These are phyloP conservation scores for Rutilus rutilus DNA, from an alignment of 2,113 vertebrate species.

Conservation along the genomic window DNA sequence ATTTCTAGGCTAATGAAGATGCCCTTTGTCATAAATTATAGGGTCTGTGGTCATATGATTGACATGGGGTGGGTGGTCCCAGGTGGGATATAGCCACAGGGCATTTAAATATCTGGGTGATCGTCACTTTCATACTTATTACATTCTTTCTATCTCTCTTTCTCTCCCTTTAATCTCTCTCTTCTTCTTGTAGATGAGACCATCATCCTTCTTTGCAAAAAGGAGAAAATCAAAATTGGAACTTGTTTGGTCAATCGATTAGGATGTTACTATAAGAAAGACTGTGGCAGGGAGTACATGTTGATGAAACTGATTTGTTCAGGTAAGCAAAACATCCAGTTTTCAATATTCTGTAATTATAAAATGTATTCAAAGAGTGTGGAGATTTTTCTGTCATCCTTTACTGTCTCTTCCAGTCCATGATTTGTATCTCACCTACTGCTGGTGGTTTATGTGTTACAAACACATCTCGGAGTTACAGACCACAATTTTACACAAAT, in stretches of 20 bases:
- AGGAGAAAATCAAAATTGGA: slow-evolving; percentile 73
- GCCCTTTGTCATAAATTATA: neutral
- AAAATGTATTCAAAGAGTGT: neutral
- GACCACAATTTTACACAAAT: neutral
- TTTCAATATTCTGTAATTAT: neutral
- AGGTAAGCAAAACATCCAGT: slow-evolving; percentile 73
- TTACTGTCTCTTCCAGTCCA: neutral
- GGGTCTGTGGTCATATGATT: neutral
- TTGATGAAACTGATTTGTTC: slow-evolving; percentile 89
- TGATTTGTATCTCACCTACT: neutral
- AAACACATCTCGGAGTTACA: neutral
- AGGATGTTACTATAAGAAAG: slow-evolving; percentile 79
- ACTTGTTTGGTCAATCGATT: slow-evolving; percentile 76
- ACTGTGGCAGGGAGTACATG: slow-evolving; percentile 80
- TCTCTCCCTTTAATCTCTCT: slow-evolving; percentile 34
- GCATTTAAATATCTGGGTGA: slow-evolving; percentile 31
- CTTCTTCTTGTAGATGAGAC: slow-evolving; percentile 69
- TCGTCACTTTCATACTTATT: neutral
- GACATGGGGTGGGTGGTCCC: neutral
- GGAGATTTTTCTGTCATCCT: neutral
- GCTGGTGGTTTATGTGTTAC: neutral
- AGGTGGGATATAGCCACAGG: neutral
- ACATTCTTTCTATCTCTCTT: neutral
- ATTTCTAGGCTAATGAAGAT: too few relatives aligned
- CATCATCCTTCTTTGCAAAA: slow-evolving; percentile 66